Conservation (phyloP, 2,797 vertebrate species). For the Iguana delicatissima region DNA sequence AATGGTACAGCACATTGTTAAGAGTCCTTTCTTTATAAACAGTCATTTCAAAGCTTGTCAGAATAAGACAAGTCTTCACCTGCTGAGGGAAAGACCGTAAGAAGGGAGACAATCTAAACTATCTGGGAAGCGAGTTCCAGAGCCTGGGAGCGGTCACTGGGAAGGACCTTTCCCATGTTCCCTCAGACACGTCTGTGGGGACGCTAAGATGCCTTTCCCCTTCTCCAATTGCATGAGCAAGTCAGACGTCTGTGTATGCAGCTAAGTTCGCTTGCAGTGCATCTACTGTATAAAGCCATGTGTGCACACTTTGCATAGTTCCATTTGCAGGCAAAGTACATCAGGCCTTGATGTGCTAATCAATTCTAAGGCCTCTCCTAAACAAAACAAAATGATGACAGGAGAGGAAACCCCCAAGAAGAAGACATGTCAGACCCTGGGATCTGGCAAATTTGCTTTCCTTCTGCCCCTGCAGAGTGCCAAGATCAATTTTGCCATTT, state of each 20-base stretch:
- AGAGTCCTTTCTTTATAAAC: no score
- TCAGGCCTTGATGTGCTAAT: not conserved
- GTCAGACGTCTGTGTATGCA: not conserved
- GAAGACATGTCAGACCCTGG: not conserved
- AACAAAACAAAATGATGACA: not conserved
- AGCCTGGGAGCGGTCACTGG: no score
- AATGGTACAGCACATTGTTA: no score
- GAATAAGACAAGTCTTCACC: no score
- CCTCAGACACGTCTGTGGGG: no score
- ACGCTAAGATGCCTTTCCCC: not conserved
- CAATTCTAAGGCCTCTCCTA: not conserved
- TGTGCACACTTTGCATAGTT: not conserved
- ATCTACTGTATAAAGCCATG: not conserved
- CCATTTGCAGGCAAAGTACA: not conserved
- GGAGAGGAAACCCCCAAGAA: not conserved
- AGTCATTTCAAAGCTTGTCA: no score
- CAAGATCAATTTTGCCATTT: not conserved
- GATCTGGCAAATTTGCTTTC: not conserved
- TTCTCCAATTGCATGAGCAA: not conserved
- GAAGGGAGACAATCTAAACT: no score
- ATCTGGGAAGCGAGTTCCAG: no score
- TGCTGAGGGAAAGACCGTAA: no score
- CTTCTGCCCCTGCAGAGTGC: not conserved
- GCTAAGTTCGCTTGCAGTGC: not conserved
- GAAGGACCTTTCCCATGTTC: no score